Conservation (phyloP, 2,113 vertebrate species). For the Tragelaphus scriptus region DNA sequence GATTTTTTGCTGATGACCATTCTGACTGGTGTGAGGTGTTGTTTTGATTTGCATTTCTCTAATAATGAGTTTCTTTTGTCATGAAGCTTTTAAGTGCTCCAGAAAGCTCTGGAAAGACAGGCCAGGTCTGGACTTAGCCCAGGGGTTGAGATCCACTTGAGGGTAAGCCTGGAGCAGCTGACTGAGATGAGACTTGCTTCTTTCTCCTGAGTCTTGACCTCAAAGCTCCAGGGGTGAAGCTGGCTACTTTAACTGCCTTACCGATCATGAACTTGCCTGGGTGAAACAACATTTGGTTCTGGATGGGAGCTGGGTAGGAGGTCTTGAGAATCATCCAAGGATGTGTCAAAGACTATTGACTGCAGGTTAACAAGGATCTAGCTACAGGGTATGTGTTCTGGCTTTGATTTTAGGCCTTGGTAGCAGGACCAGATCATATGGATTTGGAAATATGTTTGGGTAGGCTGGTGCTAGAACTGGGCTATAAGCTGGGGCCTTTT, state of each 20-base stretch:
- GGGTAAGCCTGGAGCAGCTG: background rate
- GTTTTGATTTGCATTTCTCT: background rate
- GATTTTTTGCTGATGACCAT: background rate
- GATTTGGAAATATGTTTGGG: background rate
- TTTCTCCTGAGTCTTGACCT: background rate
- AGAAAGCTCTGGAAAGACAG: background rate
- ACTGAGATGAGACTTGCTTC: background rate
- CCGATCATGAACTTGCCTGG: background rate
- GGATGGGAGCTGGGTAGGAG: background rate
- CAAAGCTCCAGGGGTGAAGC: background rate
- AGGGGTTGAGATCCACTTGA: background rate
- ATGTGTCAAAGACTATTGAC: background rate
- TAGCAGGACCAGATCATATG: background rate
- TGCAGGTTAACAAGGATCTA: background rate
- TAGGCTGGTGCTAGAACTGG: background rate
- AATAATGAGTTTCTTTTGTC: background rate
- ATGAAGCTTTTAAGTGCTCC: background rate
- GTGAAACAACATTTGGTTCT: background rate
- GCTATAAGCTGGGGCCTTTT: background rate
- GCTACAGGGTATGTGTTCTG: background rate
- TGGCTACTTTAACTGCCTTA: background rate
- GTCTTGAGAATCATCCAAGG: background rate
- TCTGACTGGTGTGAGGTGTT: background rate
- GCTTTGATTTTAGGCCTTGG: background rate
- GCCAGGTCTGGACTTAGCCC: background rate